Evolutionary conservation across 2,113 vertebrate species (phyloP).

Genomic region (Xyliphius kryptos): DNA sequence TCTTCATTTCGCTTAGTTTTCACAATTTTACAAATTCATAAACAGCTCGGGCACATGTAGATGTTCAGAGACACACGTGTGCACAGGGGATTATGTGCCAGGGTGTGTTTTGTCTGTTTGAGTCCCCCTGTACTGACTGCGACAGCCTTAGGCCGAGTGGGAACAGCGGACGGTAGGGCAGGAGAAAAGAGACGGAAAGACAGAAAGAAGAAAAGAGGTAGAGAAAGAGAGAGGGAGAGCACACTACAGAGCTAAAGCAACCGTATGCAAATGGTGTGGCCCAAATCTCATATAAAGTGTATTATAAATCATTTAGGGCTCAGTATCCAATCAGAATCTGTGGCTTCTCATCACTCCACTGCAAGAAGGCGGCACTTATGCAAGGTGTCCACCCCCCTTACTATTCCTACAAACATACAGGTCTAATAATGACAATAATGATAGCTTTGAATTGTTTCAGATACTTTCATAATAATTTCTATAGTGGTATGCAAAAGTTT

Average conservation of each 20-base stretch:
- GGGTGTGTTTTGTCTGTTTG: constrained; percentile 27
- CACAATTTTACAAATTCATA: not conserved
- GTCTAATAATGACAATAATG: no score
- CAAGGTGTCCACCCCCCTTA: constrained; percentile 35
- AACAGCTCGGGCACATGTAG: not conserved
- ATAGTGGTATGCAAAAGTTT: no score
- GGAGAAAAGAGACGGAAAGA: constrained; percentile 5
- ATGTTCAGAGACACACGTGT: not conserved
- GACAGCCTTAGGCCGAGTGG: constrained; percentile 9
- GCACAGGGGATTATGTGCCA: not conserved
- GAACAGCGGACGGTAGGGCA: constrained; percentile 7
- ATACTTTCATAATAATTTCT: no score
- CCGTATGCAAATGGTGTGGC: constrained; percentile 44
- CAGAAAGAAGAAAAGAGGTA: constrained; percentile 15
- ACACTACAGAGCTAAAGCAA: constrained; percentile 42
- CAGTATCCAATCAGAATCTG: constrained; percentile 40
- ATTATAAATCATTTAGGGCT: constrained; percentile 47
- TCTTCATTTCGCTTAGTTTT: not conserved
- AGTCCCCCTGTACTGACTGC: constrained; percentile 2
- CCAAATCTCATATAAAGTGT: constrained; percentile 33
- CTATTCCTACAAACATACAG: not conserved
- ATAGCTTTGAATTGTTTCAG: no score
- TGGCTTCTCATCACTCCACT: constrained; percentile 39
- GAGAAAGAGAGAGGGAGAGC: constrained; percentile 6
- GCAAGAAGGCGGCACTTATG: constrained; percentile 11